These are phyloP conservation scores for Coremacera marginata DNA, from an alignment of 2,888 invertebrate species.

Conservation along the genomic window DNA sequence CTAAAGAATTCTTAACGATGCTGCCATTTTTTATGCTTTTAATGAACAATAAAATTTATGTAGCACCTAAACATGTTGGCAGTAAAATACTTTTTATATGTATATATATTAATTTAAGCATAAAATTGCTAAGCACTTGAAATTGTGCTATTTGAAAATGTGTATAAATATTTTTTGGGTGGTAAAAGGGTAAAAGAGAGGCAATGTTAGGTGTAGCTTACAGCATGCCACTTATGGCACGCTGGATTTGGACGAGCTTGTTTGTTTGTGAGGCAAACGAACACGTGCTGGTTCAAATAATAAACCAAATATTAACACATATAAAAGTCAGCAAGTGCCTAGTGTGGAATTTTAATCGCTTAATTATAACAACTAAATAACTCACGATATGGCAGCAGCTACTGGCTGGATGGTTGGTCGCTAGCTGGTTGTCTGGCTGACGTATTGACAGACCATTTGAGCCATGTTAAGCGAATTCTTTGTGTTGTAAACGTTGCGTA, in stretches of 20 bases:
- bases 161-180: not conserved
- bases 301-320: slow-evolving; percentile 70
- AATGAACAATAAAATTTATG: slow-evolving; percentile 43
- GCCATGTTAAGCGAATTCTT: not conserved
- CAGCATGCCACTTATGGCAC: not conserved
- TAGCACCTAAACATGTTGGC: slow-evolving; percentile 32
- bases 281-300: slow-evolving; percentile 69
- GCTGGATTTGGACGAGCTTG: not conserved
- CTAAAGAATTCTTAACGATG: slow-evolving; percentile 14
- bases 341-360: slow-evolving; percentile 68
- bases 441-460: not conserved
- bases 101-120: not conserved
- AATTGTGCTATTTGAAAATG: slow-evolving; percentile 20
- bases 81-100: not conserved
- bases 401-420: not conserved
- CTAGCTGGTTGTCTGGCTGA: not conserved
- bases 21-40: slow-evolving; percentile 27
- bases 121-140: not conserved
- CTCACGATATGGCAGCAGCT: slow-evolving; percentile 15
- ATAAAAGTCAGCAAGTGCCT: slow-evolving; percentile 67
- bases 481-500: not conserved
- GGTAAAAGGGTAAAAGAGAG: not conserved
- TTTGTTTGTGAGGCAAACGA: slow-evolving; percentile 44
- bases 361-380: slow-evolving; percentile 57
- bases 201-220: not conserved